These are phyloP conservation scores for Hydractinia symbiolongicarpus DNA, from an alignment of 30 jellyfish, hydroid and myxozoan species.

Conservation along the genomic window DNA sequence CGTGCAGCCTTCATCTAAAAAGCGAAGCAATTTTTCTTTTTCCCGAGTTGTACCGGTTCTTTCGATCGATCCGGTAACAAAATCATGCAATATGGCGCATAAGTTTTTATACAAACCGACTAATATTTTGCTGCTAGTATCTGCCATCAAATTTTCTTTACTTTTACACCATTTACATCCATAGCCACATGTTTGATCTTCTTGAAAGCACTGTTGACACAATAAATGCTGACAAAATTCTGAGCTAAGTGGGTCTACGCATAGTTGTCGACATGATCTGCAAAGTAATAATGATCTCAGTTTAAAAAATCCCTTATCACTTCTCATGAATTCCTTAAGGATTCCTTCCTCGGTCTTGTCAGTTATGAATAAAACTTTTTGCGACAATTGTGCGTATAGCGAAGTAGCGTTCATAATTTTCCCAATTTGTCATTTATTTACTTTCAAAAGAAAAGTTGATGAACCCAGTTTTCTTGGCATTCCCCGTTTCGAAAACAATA, in stretches of 20 bases:
- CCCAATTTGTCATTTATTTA: not conserved
- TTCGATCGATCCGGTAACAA: conserved; percentile 24
- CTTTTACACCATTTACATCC: conserved; percentile 71
- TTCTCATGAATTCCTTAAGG: conserved; percentile 5
- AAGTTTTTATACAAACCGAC: conserved; percentile 57
- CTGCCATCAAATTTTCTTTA: conserved; percentile 31
- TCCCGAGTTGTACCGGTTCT: conserved; percentile 23
- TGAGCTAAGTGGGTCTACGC: conserved; percentile 53
- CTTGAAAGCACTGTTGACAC: conserved; percentile 56
- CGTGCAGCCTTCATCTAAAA: conserved; percentile 48
- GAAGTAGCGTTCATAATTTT: conserved; percentile 31
- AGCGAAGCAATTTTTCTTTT: conserved; percentile 28
- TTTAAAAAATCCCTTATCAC: conserved; percentile 29
- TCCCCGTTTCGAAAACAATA: not conserved
- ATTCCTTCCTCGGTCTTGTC: conserved; percentile 18
- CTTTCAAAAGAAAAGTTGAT: no score
- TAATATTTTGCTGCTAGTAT: conserved; percentile 38
- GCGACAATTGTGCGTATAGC: conserved; percentile 27
- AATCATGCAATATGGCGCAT: conserved; percentile 60
- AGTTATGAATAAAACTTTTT: conserved; percentile 1
- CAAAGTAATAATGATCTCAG: conserved; percentile 58
- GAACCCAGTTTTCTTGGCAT: no score
- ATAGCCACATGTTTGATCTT: conserved; percentile 7
- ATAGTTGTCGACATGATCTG: conserved; percentile 54
- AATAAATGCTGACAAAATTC: conserved; percentile 56